Evolutionary conservation across 2,113 vertebrate genomes (phyloP).

Genomic region (Sclerurus mexicanus): DNA sequence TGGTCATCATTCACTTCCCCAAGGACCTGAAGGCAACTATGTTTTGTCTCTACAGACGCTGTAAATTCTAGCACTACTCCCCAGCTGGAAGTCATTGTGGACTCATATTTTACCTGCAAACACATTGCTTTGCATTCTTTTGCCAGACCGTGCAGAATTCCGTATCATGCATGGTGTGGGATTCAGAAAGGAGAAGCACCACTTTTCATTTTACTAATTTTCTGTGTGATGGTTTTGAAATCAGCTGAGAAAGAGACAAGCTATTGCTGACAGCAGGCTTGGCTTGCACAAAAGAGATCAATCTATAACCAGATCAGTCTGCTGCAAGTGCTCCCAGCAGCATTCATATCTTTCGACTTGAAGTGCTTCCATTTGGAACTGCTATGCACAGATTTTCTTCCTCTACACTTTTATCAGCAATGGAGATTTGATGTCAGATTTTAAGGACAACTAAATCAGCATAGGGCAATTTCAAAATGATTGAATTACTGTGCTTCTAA

Average conservation of each 20-base stretch:
- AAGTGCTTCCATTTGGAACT: conserved; percentile 27
- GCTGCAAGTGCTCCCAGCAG: not conserved
- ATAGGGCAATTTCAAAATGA: not conserved
- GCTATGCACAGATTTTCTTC: not conserved
- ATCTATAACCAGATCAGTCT: conserved; percentile 6
- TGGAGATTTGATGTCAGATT: not conserved
- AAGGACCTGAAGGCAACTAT: not conserved
- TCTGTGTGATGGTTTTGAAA: conserved; percentile 1
- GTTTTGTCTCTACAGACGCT: not conserved
- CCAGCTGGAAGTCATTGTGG: not conserved
- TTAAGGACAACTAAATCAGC: not conserved
- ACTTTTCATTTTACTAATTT: not conserved
- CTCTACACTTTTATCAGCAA: not conserved
- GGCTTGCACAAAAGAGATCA: not conserved
- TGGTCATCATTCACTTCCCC: not conserved
- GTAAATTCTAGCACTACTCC: not conserved
- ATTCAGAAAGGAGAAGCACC: not conserved
- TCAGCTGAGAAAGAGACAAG: not conserved
- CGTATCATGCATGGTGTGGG: not conserved
- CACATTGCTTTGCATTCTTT: not conserved
- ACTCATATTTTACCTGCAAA: not conserved
- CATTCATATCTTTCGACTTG: not conserved
- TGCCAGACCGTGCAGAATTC: not conserved
- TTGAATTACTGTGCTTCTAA: not conserved
- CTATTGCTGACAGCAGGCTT: conserved; percentile 3